Conservation (phyloP, 2,888 invertebrate genomes). For the Idaea aversata region DNA sequence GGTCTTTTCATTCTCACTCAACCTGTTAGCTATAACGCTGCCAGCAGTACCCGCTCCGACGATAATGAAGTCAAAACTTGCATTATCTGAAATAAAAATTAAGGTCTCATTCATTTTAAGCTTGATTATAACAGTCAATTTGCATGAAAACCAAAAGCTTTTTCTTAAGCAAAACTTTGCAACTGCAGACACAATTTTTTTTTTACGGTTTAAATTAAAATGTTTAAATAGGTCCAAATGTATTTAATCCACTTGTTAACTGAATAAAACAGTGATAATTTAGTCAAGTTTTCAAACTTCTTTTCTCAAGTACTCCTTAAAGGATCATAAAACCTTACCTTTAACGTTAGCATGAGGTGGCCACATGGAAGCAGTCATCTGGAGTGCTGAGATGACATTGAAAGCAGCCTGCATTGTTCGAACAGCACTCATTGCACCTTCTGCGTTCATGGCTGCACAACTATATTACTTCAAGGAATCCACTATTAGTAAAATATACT, state of each 20-base stretch:
- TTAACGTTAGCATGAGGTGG: slow-evolving; percentile 1
- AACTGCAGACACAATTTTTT: too few relatives aligned
- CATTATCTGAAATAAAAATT: slow-evolving; percentile 4
- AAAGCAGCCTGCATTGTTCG: slow-evolving; percentile 4
- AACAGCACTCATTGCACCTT: neutral
- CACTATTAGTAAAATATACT: too few relatives aligned
- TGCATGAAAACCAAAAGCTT: too few relatives aligned
- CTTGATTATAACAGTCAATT: too few relatives aligned
- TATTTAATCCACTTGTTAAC: too few relatives aligned
- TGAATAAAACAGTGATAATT: too few relatives aligned
- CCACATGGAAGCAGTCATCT: slow-evolving; percentile 5
- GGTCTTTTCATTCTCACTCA: slow-evolving; percentile 71
- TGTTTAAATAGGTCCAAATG: too few relatives aligned
- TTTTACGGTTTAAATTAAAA: too few relatives aligned
- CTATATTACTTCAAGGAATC: neutral
- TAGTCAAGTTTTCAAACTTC: too few relatives aligned
- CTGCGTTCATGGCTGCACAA: neutral
- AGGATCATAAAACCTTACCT: neutral
- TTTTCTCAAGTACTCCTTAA: too few relatives aligned
- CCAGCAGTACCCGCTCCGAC: slow-evolving; percentile 86
- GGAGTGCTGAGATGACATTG: slow-evolving; percentile 4
- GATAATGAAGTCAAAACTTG: slow-evolving; percentile 81
- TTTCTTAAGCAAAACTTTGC: too few relatives aligned
- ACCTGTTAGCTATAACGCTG: slow-evolving; percentile 81
- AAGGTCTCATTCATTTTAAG: too few relatives aligned